Evolutionary conservation across 2,113 vertebrate genomes (phyloP).

Genomic region (Gallinago jamesoni): DNA sequence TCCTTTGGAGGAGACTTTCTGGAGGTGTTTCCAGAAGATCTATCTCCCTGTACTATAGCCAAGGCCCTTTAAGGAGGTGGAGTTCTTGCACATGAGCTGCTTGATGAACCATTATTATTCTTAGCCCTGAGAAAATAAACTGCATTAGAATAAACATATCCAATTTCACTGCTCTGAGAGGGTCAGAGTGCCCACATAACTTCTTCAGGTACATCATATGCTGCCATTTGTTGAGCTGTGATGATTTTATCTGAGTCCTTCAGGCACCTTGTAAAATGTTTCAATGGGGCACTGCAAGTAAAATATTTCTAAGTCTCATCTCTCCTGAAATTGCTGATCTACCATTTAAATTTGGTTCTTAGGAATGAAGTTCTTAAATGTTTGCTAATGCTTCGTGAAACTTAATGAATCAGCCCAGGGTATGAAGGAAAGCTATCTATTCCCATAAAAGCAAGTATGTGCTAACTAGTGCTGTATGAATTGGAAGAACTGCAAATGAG

Average conservation of each 20-base stretch:
- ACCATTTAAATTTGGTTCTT: background rate
- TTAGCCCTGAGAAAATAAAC: background rate
- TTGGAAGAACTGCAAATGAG: background rate
- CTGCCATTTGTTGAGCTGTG: background rate
- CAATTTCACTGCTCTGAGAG: background rate
- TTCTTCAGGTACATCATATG: background rate
- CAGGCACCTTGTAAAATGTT: background rate
- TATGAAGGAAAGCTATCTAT: background rate
- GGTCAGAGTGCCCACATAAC: background rate
- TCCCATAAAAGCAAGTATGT: background rate
- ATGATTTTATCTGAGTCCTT: background rate
- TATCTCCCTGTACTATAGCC: background rate
- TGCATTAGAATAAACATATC: background rate
- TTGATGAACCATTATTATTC: background rate
- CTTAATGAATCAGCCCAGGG: background rate
- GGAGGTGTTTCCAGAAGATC: background rate
- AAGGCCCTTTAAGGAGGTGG: background rate
- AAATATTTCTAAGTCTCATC: background rate
- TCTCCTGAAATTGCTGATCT: background rate
- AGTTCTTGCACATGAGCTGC: background rate
- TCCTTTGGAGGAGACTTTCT: background rate
- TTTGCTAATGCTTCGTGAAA: background rate
- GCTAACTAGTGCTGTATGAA: background rate
- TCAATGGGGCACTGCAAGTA: background rate
- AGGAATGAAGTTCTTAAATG: background rate